Percentiles rank a stretch among this genome's conserved stretches.
Evolutionary conservation across 2,888 invertebrate species (phyloP).

Genomic region (Xestia ashworthii): DNA sequence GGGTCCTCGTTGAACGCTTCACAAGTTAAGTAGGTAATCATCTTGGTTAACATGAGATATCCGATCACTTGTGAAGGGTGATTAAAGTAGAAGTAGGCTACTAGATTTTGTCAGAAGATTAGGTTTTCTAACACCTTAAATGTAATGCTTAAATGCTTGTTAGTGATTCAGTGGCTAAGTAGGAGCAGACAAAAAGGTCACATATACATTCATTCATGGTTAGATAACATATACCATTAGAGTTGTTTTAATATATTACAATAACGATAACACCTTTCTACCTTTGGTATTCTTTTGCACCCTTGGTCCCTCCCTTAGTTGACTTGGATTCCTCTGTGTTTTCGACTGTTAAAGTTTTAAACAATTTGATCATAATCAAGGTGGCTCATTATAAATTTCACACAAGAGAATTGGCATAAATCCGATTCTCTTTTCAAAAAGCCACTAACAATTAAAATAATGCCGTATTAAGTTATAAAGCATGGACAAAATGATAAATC

Average conservation of each 20-base stretch:
- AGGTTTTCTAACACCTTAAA: neutral
- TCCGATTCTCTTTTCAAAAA: neutral
- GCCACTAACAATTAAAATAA: neutral
- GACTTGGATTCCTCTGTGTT: too few species aligned
- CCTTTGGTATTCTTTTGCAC: neutral
- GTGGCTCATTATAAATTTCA: neutral
- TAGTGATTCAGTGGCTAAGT: neutral
- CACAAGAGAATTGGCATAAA: neutral
- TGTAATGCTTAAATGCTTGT: neutral
- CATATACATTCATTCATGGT: too few species aligned
- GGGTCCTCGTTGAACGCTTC: slow-evolving; percentile 4
- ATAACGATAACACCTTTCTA: neutral
- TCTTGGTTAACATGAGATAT: neutral
- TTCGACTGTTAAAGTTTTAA: neutral
- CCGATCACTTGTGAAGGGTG: too few species aligned
- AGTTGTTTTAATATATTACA: neutral
- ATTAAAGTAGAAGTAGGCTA: neutral
- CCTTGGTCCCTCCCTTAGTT: neutral
- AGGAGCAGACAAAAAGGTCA: too few species aligned
- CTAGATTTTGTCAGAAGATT: neutral
- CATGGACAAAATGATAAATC: neutral
- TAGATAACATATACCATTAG: neutral
- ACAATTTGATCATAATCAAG: neutral
- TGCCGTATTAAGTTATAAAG: neutral
- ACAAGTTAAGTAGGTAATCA: slow-evolving; percentile 26